Evolutionary conservation across 1,140 invertebrate genomes (phyloP).

Genomic region (Pantala flavescens): DNA sequence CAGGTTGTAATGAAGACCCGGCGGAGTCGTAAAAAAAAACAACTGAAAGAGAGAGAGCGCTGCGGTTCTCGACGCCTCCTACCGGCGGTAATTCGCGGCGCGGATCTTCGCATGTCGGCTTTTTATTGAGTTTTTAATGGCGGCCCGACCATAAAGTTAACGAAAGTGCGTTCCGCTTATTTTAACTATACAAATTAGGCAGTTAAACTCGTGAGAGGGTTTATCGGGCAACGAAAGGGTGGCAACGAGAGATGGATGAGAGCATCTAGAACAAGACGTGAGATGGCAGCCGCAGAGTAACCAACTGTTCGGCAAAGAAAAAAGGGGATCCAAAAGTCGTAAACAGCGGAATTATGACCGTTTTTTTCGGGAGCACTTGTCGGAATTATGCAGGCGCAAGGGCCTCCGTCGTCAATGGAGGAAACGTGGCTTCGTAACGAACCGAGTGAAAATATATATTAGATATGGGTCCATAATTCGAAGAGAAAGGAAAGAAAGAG

Average conservation of each 20-base stretch:
- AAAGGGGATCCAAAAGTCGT: too few species aligned
- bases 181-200: conserved; percentile 8
- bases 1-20: conserved; percentile 3
- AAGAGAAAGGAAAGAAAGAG: too few species aligned
- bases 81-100: neutral
- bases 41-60: neutral
- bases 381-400: too few species aligned
- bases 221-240: neutral
- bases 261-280: neutral
- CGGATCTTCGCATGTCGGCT: conserved; percentile 2
- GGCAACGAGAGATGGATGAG: neutral
- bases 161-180: conserved; percentile 7
- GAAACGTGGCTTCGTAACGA: too few species aligned
- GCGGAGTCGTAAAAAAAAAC: neutral
- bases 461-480: too few species aligned
- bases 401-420: too few species aligned
- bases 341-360: too few species aligned
- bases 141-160: neutral
- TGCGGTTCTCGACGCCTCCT: neutral
- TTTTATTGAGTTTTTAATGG: neutral
- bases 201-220: neutral
- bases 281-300: too few species aligned
- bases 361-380: too few species aligned
- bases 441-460: too few species aligned
- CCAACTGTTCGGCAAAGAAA: too few species aligned